These are phyloP conservation scores for Hippocampus barbouri DNA, from an alignment of 2,113 vertebrate genomes.

Conservation along the genomic window DNA sequence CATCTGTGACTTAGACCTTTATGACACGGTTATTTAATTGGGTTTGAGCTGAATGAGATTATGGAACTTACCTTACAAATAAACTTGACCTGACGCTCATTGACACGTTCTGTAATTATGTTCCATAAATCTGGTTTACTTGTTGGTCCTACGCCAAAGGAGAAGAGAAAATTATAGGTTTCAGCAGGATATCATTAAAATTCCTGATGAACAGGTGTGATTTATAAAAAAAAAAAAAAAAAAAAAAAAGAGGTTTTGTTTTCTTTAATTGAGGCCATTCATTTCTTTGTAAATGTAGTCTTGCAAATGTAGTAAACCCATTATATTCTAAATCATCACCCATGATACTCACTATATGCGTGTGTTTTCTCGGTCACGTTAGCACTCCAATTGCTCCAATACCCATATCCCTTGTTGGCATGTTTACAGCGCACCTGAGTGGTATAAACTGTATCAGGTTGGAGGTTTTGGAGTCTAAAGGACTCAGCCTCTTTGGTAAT, in stretches of 20 bases:
- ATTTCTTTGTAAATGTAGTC: too few relatives aligned
- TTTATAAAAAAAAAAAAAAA: not conserved
- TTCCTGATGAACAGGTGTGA: not conserved
- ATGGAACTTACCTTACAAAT: constrained; percentile 82
- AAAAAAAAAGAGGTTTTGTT: not conserved
- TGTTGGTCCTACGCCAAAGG: constrained; percentile 71
- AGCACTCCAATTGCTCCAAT: constrained; percentile 90
- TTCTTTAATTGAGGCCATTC: too few relatives aligned
- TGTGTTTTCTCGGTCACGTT: constrained; percentile 69
- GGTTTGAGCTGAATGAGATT: not conserved
- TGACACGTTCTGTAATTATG: constrained; percentile 41
- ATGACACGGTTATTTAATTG: not conserved
- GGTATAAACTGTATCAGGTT: constrained; percentile 76
- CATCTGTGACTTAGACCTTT: not conserved
- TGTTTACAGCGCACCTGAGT: constrained; percentile 79
- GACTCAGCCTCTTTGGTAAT: constrained; percentile 64
- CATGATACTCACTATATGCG: constrained; percentile 80
- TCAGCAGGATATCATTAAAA: too few relatives aligned
- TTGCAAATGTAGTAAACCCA: not conserved
- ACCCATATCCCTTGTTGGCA: constrained; percentile 35
- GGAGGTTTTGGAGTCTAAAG: constrained; percentile 81
- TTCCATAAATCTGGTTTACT: constrained; percentile 81
- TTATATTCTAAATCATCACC: not conserved
- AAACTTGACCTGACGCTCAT: constrained; percentile 64
- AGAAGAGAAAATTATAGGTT: not conserved